phyloP scores from a whole-genome alignment of 2,113 vertebrate genomes.

The Melanostigma gelatinosum region DNA sequence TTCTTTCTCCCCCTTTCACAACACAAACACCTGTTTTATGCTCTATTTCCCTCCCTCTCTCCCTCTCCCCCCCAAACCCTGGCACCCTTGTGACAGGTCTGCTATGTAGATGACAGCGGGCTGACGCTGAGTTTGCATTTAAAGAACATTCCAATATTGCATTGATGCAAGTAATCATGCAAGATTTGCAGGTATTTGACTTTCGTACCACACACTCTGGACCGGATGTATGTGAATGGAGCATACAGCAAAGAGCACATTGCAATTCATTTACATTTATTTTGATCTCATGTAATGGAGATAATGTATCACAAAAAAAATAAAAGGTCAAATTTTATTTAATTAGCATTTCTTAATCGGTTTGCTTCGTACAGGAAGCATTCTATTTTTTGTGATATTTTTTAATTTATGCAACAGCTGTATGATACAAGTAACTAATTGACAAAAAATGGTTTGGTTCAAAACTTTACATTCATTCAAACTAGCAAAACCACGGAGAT shows the following conservation, averaged over 20 bases:
- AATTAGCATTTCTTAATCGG: neutral
- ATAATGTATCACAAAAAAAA: conserved; percentile 8
- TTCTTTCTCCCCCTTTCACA: neutral
- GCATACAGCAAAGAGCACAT: too few relatives aligned
- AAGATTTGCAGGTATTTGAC: neutral
- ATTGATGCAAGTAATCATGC: neutral
- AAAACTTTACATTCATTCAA: neutral
- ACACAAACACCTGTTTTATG: conserved; percentile 56
- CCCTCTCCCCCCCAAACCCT: conserved; percentile 18
- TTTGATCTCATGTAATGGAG: neutral
- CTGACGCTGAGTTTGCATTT: neutral
- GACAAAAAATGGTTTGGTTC: neutral
- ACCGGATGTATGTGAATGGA: neutral
- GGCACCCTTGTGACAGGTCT: conserved; percentile 14
- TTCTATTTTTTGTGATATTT: neutral
- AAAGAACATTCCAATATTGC: neutral
- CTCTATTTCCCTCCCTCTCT: conserved; percentile 43
- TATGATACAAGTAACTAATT: neutral
- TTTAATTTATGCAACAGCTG: neutral
- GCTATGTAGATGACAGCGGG: conserved; percentile 14
- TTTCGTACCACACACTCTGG: neutral
- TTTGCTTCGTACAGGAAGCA: neutral
- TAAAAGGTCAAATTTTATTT: neutral
- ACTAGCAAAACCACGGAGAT: neutral
- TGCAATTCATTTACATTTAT: too few relatives aligned